Evolutionary conservation across 1,140 invertebrate genomes (phyloP).

Genomic region (Ceratoteleas bidentatus): DNA sequence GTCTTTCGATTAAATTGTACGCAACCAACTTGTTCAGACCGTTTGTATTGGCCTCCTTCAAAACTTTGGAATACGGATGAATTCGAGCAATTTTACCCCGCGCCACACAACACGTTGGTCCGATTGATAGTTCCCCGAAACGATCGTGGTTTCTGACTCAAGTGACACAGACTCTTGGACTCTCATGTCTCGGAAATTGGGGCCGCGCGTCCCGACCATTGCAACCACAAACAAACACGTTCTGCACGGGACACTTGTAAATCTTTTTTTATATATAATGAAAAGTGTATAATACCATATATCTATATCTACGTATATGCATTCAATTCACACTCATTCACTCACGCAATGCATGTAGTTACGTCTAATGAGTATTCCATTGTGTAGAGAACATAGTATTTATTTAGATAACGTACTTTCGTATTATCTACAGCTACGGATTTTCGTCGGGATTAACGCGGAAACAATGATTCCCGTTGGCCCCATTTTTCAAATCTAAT

Average conservation of each 20-base stretch:
- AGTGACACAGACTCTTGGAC: constrained; percentile 29
- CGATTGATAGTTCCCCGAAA: constrained; percentile 58
- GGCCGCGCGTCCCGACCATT: constrained; percentile 50
- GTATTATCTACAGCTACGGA: constrained; percentile 60
- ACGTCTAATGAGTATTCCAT: constrained; percentile 74
- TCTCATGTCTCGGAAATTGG: constrained; percentile 36
- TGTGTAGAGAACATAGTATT: constrained; percentile 77
- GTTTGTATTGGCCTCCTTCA: constrained; percentile 9
- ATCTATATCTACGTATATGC: constrained; percentile 52
- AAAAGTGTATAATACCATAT: constrained; percentile 58
- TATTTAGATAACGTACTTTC: constrained; percentile 73
- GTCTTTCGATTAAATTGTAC: constrained; percentile 4
- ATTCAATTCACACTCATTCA: constrained; percentile 50
- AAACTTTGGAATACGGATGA: constrained; percentile 4
- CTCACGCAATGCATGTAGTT: constrained; percentile 61
- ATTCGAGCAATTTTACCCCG: constrained; percentile 43
- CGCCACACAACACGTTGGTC: constrained; percentile 53
- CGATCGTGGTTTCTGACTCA: constrained; percentile 35
- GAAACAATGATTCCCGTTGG: constrained; percentile 37
- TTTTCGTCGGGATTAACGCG: constrained; percentile 46
- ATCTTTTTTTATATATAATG: constrained; percentile 58
- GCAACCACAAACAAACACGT: constrained; percentile 30
- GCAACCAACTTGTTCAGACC: background rate
- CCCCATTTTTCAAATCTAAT: constrained; percentile 42
- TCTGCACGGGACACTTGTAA: constrained; percentile 53